A percentile compares a stretch with the other conserved stretches of the same genome.
Conservation (phyloP, 2,888 invertebrate species). For the Euzophera pinguis region DNA sequence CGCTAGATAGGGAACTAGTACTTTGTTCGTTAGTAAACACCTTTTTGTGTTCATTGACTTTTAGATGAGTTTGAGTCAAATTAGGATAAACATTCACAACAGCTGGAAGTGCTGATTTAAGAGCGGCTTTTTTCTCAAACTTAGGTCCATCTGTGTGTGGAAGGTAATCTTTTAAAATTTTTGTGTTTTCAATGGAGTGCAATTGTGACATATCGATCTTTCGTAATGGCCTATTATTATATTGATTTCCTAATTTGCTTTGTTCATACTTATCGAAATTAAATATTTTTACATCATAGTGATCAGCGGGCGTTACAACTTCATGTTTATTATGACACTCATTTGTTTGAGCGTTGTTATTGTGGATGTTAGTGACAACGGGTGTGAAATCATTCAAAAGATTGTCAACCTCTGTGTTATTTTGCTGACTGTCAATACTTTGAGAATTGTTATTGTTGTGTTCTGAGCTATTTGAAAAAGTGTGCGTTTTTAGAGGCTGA, state of each 20-base stretch:
- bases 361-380: constrained; percentile 43
- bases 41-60: constrained; percentile 67
- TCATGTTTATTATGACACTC: constrained; percentile 37
- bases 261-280: constrained; percentile 77
- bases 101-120: constrained; percentile 53
- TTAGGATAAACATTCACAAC: constrained; percentile 73
- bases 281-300: constrained; percentile 70
- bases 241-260: constrained; percentile 56
- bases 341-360: constrained; percentile 38
- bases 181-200: constrained; percentile 68
- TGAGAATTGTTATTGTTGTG: constrained; percentile 63
- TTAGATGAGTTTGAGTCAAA: constrained; percentile 69
- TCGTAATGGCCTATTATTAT: constrained; percentile 53
- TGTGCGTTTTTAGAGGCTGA: constrained; percentile 71
- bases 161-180: constrained; percentile 69
- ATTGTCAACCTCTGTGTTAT: constrained; percentile 58
- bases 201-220: constrained; percentile 73
- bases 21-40: constrained; percentile 73
- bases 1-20: constrained; percentile 73
- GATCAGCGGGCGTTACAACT: constrained; percentile 44
- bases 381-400: constrained; percentile 60
- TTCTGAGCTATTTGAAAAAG: constrained; percentile 64
- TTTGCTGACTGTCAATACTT: constrained; percentile 56
- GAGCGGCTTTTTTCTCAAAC: constrained; percentile 44
- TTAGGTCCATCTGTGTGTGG: constrained; percentile 44